Percentiles rank a stretch among this genome's conserved stretches.
phyloP scores from a whole-genome alignment of 1,140 invertebrate species.

The Onthophagus taurus region DNA sequence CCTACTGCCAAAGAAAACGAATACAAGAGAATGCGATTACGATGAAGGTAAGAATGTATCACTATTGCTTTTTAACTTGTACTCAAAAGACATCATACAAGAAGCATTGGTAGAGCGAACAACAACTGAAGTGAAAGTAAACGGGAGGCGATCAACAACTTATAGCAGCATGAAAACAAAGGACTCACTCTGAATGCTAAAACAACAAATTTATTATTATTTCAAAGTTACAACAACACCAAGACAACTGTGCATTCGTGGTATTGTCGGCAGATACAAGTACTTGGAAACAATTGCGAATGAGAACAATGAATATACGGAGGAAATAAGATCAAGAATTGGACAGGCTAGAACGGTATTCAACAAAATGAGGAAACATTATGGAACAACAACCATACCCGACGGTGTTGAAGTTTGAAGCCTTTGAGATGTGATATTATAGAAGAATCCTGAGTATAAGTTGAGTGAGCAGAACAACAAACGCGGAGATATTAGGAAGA shows the following conservation, averaged over 20 bases:
- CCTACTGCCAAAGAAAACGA: no score
- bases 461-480: no score
- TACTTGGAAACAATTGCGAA: constrained; percentile 7
- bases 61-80: constrained; percentile 34
- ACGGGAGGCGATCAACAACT: constrained; percentile 25
- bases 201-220: constrained; percentile 14
- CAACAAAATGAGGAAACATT: constrained; percentile 8
- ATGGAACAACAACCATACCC: no score
- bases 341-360: constrained; percentile 7
- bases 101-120: constrained; percentile 16
- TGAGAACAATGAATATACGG: constrained; percentile 3
- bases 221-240: background rate
- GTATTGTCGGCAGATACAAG: background rate
- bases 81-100: constrained; percentile 21
- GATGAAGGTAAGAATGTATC: no score
- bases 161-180: constrained; percentile 15
- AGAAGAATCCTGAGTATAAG: no score
- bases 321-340: constrained; percentile 10
- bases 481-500: no score
- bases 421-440: no score
- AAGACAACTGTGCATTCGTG: background rate
- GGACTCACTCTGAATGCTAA: constrained; percentile 14
- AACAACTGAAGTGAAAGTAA: constrained; percentile 19
- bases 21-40: no score
- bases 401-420: no score